Evolutionary conservation across 2,113 vertebrate species (phyloP).

Genomic region (Peromyscus polionotus): DNA sequence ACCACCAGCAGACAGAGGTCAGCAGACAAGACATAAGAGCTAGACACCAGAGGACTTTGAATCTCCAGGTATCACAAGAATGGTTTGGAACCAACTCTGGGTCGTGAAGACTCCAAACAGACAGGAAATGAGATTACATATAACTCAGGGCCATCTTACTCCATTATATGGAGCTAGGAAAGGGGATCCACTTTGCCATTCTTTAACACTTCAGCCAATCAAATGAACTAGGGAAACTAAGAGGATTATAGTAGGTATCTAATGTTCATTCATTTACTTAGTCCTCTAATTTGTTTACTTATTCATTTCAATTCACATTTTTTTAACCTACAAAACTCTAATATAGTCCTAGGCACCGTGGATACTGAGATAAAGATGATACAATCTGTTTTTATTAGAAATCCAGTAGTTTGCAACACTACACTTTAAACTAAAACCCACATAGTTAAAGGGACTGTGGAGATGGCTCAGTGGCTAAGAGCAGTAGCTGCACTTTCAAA

Average conservation of each 20-base stretch:
- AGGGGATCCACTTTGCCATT: not conserved
- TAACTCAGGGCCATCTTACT: not conserved
- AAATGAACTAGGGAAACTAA: conserved; percentile 11
- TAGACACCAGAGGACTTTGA: not conserved
- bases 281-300: not conserved
- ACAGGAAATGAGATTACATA: not conserved
- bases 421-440: conserved; percentile 22
- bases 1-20: not conserved
- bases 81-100: not conserved
- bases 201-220: not conserved
- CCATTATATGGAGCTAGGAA: not conserved
- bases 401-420: not conserved
- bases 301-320: conserved; percentile 1
- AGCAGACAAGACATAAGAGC: not conserved
- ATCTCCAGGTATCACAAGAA: not conserved
- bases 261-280: not conserved
- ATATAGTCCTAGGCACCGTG: not conserved
- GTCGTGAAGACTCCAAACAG: conserved; percentile 14
- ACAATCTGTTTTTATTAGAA: conserved; percentile 43
- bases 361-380: conserved; percentile 1
- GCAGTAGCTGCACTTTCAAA: not conserved
- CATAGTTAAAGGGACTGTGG: conserved; percentile 7
- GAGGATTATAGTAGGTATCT: not conserved
- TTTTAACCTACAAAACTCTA: conserved; percentile 3
- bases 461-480: not conserved